Percentiles rank a stretch among this genome's conserved stretches.
Evolutionary conservation across 2,113 vertebrate genomes (phyloP).

Genomic region (Sialia sialis): DNA sequence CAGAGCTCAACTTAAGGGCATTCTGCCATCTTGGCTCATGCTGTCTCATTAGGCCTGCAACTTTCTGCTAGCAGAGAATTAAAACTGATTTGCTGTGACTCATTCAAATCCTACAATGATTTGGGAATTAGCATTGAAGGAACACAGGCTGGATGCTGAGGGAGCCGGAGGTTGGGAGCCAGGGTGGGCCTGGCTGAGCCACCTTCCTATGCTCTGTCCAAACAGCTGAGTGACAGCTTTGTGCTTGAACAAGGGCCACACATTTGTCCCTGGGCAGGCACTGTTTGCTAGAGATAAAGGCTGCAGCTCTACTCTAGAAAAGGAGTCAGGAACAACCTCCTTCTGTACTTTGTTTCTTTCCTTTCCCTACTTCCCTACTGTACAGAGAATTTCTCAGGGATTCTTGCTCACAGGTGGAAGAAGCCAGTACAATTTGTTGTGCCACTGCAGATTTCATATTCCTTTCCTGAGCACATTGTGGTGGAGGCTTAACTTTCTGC

Average conservation of each 20-base stretch:
- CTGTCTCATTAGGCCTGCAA: slow-evolving; percentile 1
- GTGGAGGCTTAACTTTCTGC: background rate
- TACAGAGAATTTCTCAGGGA: background rate
- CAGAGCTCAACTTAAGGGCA: background rate
- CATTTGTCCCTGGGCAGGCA: background rate
- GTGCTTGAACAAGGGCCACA: background rate
- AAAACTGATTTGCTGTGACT: slow-evolving; percentile 31
- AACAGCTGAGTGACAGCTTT: background rate
- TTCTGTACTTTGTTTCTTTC: background rate
- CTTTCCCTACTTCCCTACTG: background rate
- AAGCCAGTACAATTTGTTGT: background rate
- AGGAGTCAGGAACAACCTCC: background rate
- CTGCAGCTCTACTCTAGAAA: background rate
- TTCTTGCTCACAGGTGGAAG: background rate
- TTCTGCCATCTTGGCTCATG: slow-evolving; percentile 12
- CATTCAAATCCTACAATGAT: slow-evolving; percentile 2
- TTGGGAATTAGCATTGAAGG: slow-evolving; percentile 1
- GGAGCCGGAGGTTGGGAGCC: background rate
- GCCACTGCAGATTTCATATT: background rate
- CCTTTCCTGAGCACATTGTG: background rate
- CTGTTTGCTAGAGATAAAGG: background rate
- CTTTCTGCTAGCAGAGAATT: slow-evolving; percentile 12
- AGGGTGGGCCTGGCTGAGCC: background rate
- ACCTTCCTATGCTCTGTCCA: background rate
- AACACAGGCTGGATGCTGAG: background rate